Base-by-base conservation (phyloP, 1,140 invertebrate species). In the Globodera ellingtonae region DNA sequence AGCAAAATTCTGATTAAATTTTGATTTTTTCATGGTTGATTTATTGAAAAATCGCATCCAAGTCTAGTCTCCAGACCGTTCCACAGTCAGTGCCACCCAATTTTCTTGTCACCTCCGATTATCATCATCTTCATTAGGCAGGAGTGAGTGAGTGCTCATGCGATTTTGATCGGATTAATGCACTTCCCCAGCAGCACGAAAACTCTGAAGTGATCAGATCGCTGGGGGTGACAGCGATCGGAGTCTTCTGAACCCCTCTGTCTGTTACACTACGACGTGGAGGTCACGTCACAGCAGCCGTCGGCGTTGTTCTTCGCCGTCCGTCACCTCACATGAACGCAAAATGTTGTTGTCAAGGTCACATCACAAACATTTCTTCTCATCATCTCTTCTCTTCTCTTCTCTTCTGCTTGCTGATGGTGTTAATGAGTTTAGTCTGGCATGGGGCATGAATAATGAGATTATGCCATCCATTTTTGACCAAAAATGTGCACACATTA, bases 161-260 rank as follows among this genome's bases (percentile, higher is more conserved):
- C 56, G 56, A 62, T 62, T 62, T 62, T 62, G 56, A 62, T 62
- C 56, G 56, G 56, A 62, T 62, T 62, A 62, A 62, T 62, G 56
- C 13, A 62, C 56, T n/a, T 52, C 56, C 56, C 15, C 50, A 52
- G 50, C 4, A 52, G 50, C 50, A 52, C 7, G 56, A 10, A 15
- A 62, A 62, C 56, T 18, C 1, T 62, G 56, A 62, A 62, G 56
- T 62, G 56, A 62, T 62, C 56, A 62, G 35, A 35, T 35, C 35
- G 35, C 35, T 35, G 35, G 35, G 35, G 35, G 35, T 35, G 35
- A 35, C 35, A 35, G 35, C 35, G 35, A 35, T 35, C 35, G 35
- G 35, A 35, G 35, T 62, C 56, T 15, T 59, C 56, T 15, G 35
- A 35, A 35, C 35, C 35, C 35, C 35, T 35, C 35, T 35, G 35